These are phyloP conservation scores for Melanotaenia maccullochi DNA, from an alignment of 2,797 vertebrate species.

Conservation along the genomic window DNA sequence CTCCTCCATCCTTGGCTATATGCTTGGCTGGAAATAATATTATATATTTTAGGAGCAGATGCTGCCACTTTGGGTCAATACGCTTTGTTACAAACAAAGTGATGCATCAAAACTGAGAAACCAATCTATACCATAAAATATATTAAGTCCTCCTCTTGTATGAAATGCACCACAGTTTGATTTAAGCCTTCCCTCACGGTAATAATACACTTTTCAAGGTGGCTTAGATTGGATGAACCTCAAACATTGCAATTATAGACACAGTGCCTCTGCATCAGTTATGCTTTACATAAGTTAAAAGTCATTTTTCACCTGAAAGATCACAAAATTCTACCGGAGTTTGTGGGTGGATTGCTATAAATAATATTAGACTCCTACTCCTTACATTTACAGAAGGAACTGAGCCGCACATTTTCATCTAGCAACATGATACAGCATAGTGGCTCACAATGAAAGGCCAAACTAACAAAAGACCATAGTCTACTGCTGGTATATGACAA, in stretches of 20 bases:
- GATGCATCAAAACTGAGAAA: constrained; percentile 30
- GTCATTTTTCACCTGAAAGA: constrained; percentile 42
- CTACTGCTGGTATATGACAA: constrained; percentile 20
- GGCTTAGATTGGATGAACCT: constrained; percentile 61
- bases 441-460: constrained; percentile 45
- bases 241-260: constrained; percentile 62
- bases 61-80: constrained; percentile 40
- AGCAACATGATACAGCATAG: constrained; percentile 29
- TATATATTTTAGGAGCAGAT: constrained; percentile 56
- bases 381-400: constrained; percentile 41
- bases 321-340: constrained; percentile 55
- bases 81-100: constrained; percentile 36
- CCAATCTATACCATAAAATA: constrained; percentile 2
- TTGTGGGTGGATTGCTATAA: constrained; percentile 65
- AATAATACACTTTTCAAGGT: constrained; percentile 57
- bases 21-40: constrained; percentile 42
- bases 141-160: not conserved
- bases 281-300: constrained; percentile 42
- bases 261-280: constrained; percentile 36
- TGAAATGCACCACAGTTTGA: constrained; percentile 31
- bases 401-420: constrained; percentile 35
- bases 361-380: constrained; percentile 64
- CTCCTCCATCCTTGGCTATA: constrained; percentile 57
- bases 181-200: constrained; percentile 18
- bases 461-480: constrained; percentile 15